Evolutionary conservation across 2,888 invertebrate species (phyloP).

Genomic region (Acrobasis consociella): DNA sequence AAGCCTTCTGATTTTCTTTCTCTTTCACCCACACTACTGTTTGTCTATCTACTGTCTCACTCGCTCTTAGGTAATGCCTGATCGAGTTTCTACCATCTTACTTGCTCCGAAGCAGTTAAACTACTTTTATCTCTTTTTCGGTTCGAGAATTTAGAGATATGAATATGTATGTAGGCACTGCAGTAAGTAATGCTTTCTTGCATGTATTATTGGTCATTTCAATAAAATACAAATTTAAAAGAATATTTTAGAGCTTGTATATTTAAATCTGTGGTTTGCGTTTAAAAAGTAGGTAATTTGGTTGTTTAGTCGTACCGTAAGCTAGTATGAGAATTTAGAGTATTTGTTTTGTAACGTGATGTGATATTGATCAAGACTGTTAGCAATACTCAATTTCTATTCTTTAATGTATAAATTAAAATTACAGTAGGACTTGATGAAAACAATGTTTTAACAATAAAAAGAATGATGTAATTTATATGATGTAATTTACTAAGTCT

Average conservation of each 20-base stretch:
- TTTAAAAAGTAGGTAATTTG: slow-evolving; percentile 25
- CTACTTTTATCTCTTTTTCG: slow-evolving; percentile 78
- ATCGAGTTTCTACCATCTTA: slow-evolving; percentile 81
- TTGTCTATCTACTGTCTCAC: slow-evolving; percentile 45
- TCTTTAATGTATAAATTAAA: no score
- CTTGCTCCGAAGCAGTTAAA: slow-evolving; percentile 76
- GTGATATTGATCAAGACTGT: no score
- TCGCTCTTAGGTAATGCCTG: slow-evolving; percentile 63
- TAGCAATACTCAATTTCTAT: no score
- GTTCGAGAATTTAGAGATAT: slow-evolving; percentile 73
- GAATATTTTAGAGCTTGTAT: slow-evolving; percentile 55
- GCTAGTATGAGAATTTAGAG: neutral
- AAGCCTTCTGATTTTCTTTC: slow-evolving; percentile 76
- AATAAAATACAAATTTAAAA: slow-evolving; percentile 65
- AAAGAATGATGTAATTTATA: no score
- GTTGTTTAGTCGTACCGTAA: neutral
- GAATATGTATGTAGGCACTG: slow-evolving; percentile 75
- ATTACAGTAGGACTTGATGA: no score
- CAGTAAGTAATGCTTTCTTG: slow-evolving; percentile 69
- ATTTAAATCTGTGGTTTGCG: slow-evolving; percentile 47
- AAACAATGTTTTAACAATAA: no score
- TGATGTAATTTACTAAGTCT: no score
- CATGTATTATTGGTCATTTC: slow-evolving; percentile 67
- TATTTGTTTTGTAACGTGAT: neutral
- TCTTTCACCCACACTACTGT: slow-evolving; percentile 51